Percentiles rank a stretch among this genome's conserved stretches.
Conservation (phyloP, 2,113 vertebrate genomes). For the Pseudorectes ferrugineus region DNA sequence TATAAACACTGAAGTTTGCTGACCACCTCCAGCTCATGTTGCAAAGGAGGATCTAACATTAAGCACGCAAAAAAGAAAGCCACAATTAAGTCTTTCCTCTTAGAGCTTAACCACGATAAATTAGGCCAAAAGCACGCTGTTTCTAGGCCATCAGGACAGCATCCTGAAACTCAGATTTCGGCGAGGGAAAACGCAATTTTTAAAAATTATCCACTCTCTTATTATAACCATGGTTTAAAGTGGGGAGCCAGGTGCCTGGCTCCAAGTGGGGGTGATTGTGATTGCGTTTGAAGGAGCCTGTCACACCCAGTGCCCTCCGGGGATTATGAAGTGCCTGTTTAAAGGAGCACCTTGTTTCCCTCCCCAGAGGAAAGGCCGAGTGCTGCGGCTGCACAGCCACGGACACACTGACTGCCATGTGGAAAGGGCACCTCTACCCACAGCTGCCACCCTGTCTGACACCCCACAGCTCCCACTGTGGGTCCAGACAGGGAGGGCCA, state of each 20-base stretch:
- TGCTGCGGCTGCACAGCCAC: rapidly evolving
- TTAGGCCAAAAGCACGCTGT: not conserved
- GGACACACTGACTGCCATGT: not conserved
- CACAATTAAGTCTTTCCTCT: not conserved
- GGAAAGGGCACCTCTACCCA: not conserved
- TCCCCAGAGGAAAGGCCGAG: not conserved
- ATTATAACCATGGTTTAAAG: rapidly evolving
- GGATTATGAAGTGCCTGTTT: not conserved
- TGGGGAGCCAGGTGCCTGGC: not conserved
- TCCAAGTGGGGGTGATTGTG: not conserved
- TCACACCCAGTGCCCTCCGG: not conserved
- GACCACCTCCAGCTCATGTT: not conserved
- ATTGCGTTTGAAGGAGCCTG: not conserved
- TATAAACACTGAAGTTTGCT: not conserved
- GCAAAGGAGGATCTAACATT: not conserved
- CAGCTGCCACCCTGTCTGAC: not conserved
- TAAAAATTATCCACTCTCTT: not conserved
- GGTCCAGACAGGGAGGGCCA: not conserved
- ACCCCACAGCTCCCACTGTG: not conserved
- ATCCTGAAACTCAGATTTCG: not conserved
- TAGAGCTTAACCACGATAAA: not conserved
- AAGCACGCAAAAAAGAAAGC: not conserved
- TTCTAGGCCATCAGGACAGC: not conserved
- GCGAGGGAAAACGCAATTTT: not conserved
- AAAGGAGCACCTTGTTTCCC: not conserved